Conservation (phyloP, 2,797 vertebrate genomes). For the Tapera naevia region DNA sequence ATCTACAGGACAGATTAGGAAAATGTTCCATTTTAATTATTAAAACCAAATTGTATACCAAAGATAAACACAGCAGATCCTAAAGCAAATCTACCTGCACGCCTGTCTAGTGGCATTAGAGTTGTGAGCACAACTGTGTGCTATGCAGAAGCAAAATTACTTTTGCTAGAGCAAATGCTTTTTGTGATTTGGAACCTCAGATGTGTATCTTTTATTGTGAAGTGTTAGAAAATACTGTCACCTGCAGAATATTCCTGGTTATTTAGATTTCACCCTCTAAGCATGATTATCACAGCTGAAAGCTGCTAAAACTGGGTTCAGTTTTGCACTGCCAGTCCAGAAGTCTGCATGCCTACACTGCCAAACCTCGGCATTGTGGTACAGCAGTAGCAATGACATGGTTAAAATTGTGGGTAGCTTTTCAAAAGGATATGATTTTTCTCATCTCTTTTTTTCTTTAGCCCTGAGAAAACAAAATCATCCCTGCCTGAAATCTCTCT, state of each 20-base stretch:
- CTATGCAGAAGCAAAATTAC: not conserved
- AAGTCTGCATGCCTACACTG: not conserved
- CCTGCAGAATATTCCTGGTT: not conserved
- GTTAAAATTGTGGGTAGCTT: not conserved
- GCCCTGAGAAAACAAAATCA: not conserved
- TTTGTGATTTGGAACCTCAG: not conserved
- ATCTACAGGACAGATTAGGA: not conserved
- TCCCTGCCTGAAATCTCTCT: not conserved
- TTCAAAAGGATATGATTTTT: not conserved
- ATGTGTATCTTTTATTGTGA: not conserved
- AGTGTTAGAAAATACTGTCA: not conserved
- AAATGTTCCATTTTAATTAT: not conserved
- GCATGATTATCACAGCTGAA: not conserved
- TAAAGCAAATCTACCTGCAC: not conserved
- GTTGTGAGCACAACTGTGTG: not conserved
- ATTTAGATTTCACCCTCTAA: not conserved
- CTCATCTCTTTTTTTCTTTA: not conserved
- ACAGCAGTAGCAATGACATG: rapidly evolving
- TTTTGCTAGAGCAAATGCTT: not conserved
- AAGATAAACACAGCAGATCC: not conserved
- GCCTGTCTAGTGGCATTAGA: not conserved
- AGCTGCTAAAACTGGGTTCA: not conserved
- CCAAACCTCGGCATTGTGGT: rapidly evolving
- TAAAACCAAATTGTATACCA: not conserved
- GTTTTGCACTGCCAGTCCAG: not conserved